Evolutionary conservation across 64 coral and sea anemone genomes (phyloP).

Genomic region (Stichodactyla helianthus): DNA sequence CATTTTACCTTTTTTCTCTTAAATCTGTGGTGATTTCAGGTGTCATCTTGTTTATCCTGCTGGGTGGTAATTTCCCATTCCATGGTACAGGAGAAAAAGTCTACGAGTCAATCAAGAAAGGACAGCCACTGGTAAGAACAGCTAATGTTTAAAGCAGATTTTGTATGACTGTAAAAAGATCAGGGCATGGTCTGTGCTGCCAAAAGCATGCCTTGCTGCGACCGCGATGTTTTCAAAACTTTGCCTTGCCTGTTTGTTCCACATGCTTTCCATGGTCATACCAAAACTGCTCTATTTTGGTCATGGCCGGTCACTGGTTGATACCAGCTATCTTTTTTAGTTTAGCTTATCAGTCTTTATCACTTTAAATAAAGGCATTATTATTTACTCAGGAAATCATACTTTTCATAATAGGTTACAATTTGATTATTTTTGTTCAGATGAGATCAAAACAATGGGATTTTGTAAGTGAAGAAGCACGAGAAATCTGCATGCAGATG

Average conservation of each 20-base stretch:
- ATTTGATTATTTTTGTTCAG: constrained; percentile 24
- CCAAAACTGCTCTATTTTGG: too few relatives aligned
- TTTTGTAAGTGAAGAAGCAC: constrained; percentile 77
- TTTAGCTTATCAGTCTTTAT: too few relatives aligned
- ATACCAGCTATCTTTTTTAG: too few relatives aligned
- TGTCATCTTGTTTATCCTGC: constrained; percentile 84
- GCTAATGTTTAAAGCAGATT: neutral
- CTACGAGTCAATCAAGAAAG: constrained; percentile 83
- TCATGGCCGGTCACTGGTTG: too few relatives aligned
- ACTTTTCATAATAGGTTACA: neutral
- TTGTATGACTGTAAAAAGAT: too few relatives aligned
- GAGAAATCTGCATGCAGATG: constrained; percentile 78
- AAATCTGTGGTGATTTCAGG: constrained; percentile 46
- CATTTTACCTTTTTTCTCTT: neutral
- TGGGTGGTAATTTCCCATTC: constrained; percentile 90
- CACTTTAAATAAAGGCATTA: too few relatives aligned
- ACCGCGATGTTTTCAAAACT: too few relatives aligned
- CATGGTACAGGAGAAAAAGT: constrained; percentile 96
- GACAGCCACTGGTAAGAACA: constrained; percentile 61
- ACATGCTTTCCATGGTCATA: too few relatives aligned
- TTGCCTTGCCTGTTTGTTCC: too few relatives aligned
- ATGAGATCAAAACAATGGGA: constrained; percentile 96
- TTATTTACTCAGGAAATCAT: too few relatives aligned
- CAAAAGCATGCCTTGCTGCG: too few relatives aligned
- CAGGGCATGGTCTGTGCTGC: too few relatives aligned